phyloP scores from a whole-genome alignment of 2,888 invertebrate species.

The Atrina japonica region DNA sequence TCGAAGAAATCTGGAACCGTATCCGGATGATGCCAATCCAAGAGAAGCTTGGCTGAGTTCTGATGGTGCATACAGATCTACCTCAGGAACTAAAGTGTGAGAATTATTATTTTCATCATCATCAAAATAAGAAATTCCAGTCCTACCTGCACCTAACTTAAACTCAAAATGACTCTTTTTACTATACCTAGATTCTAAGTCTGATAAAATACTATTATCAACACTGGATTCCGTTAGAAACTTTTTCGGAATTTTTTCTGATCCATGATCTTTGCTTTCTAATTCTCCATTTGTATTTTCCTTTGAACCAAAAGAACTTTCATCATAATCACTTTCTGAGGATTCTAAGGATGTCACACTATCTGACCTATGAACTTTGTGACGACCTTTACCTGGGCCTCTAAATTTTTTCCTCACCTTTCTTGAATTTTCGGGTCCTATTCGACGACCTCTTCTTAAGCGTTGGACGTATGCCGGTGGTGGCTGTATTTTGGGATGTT shows the following conservation, averaged over 20 bases:
- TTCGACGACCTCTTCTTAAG: conserved; percentile 59
- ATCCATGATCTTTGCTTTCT: background rate
- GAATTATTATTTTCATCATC: no score
- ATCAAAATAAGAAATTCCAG: no score
- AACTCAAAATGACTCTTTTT: no score
- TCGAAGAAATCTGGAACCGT: conserved; percentile 4
- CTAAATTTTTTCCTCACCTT: conserved; percentile 59
- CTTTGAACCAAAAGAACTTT: conserved; percentile 25
- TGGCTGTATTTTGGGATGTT: conserved; percentile 55
- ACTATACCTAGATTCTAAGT: background rate
- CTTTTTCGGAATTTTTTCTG: background rate
- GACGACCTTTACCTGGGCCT: conserved; percentile 40
- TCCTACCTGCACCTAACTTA: no score
- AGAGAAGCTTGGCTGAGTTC: no score
- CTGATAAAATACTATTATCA: conserved; percentile 27
- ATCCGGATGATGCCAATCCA: background rate
- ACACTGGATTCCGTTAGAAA: conserved; percentile 17
- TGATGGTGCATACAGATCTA: no score
- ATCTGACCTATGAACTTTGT: conserved; percentile 26
- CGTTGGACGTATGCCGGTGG: conserved; percentile 60
- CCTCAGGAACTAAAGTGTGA: no score
- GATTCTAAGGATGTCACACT: conserved; percentile 36
- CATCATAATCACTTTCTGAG: conserved; percentile 45
- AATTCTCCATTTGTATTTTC: conserved; percentile 3
- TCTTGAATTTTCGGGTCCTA: conserved; percentile 55